A percentile compares a stretch with the other conserved stretches of the same genome.
Conservation (phyloP, 2,888 invertebrate genomes). For the Subacronicta megacephala region DNA sequence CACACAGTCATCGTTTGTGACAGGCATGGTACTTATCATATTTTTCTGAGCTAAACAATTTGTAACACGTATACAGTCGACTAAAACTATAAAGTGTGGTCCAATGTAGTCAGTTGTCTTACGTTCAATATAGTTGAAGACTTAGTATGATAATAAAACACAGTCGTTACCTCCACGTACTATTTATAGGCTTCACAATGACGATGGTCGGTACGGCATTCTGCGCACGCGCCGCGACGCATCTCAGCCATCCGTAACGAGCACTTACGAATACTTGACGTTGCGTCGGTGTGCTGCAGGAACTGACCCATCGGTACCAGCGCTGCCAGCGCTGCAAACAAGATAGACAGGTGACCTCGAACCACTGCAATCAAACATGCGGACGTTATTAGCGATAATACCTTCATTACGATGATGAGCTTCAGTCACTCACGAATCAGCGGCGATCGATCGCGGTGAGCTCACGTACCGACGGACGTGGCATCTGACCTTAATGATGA, state of each 20-base stretch:
- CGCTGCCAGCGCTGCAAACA: neutral
- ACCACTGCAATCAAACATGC: constrained; percentile 5
- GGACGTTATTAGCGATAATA: constrained; percentile 3
- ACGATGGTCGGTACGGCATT: constrained; percentile 10
- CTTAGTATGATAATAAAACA: neutral
- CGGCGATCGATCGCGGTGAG: neutral
- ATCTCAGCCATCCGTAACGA: constrained; percentile 12
- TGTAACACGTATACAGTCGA: too few relatives aligned
- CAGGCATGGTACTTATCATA: too few relatives aligned
- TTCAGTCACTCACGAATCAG: constrained; percentile 1
- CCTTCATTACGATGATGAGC: constrained; percentile 16
- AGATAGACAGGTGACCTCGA: neutral
- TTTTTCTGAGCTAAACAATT: too few relatives aligned
- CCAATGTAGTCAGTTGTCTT: too few relatives aligned
- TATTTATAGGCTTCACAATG: constrained; percentile 1
- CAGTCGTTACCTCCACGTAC: neutral
- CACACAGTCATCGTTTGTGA: too few relatives aligned
- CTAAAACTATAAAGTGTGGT: too few relatives aligned
- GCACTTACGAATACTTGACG: constrained; percentile 2
- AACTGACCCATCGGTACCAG: constrained; percentile 4
- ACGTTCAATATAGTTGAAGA: neutral
- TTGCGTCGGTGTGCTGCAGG: neutral
- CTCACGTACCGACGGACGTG: constrained; percentile 1
- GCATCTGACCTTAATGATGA: neutral
- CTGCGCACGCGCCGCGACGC: constrained; percentile 6